Evolutionary conservation across 2,888 invertebrate genomes (phyloP).

Genomic region (Netelia fuscicornis): DNA sequence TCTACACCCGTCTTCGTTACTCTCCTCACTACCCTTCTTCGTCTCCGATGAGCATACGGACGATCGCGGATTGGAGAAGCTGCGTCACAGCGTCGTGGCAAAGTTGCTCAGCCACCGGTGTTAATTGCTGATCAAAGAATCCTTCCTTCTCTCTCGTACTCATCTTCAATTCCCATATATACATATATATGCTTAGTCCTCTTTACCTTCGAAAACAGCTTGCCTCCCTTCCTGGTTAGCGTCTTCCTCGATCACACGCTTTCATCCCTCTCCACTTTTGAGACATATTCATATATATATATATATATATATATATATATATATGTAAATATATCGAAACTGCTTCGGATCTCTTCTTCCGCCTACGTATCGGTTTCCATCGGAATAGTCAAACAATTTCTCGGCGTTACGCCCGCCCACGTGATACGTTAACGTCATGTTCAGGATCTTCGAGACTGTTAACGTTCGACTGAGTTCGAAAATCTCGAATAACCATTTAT

Average conservation of each 20-base stretch:
- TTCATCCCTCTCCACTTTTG: slow-evolving; percentile 17
- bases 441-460: slow-evolving; percentile 18
- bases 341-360: slow-evolving; percentile 58
- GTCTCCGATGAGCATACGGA: slow-evolving; percentile 70
- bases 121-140: slow-evolving; percentile 80
- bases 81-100: slow-evolving; percentile 47
- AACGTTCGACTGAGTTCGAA: slow-evolving; percentile 23
- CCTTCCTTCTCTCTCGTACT: slow-evolving; percentile 49
- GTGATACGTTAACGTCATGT: slow-evolving; percentile 20
- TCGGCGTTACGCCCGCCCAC: slow-evolving; percentile 54
- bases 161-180: slow-evolving; percentile 4
- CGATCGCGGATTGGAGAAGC: slow-evolving; percentile 67
- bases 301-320: background rate
- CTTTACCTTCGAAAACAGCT: slow-evolving; percentile 35
- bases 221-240: slow-evolving; percentile 3
- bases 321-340: slow-evolving; percentile 27
- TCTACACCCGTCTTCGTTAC: background rate
- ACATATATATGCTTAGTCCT: slow-evolving; percentile 32
- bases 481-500: slow-evolving; percentile 38
- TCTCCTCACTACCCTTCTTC: slow-evolving; percentile 36
- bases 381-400: slow-evolving; percentile 74
- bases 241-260: slow-evolving; percentile 40
- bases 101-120: slow-evolving; percentile 69
- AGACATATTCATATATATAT: slow-evolving; percentile 18
- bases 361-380: slow-evolving; percentile 70